A percentile compares a stretch with the other conserved stretches of the same genome.
These are phyloP conservation scores for Temnothorax longispinosus DNA, from an alignment of 1,140 invertebrate species.

Conservation along the genomic window DNA sequence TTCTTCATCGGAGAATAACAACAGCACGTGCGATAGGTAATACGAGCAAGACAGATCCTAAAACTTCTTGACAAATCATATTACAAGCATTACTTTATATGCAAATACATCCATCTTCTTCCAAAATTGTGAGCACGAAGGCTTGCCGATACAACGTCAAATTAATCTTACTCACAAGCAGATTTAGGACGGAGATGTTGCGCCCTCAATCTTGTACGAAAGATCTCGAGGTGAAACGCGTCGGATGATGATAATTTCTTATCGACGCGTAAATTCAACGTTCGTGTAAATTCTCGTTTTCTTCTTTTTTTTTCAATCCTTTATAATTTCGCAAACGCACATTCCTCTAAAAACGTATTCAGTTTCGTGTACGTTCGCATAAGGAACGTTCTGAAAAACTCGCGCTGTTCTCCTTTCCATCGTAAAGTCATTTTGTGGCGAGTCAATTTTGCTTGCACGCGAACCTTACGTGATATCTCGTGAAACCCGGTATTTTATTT, in stretches of 20 bases:
- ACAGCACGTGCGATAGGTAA: neutral
- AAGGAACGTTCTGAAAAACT: neutral
- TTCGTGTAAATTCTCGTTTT: neutral
- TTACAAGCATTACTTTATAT: neutral
- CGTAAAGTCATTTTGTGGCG: neutral
- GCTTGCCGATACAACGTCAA: neutral
- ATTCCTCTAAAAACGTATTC: neutral
- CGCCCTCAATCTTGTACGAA: neutral
- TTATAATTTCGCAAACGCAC: neutral
- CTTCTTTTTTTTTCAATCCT: neutral
- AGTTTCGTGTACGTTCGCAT: neutral
- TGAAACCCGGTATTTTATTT: neutral
- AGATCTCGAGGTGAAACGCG: slow-evolving; percentile 30
- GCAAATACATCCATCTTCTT: slow-evolving; percentile 1
- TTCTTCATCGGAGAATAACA: neutral
- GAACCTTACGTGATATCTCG: neutral
- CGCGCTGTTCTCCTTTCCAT: neutral
- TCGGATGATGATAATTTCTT: slow-evolving; percentile 54
- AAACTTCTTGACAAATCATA: neutral
- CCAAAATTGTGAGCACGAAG: neutral
- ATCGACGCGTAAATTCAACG: slow-evolving; percentile 43
- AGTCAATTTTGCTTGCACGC: neutral
- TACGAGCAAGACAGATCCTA: neutral
- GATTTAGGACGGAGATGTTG: neutral
- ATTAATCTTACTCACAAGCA: slow-evolving; percentile 15